phyloP scores from a whole-genome alignment of 2,797 vertebrate species.

The Picus viridis region DNA sequence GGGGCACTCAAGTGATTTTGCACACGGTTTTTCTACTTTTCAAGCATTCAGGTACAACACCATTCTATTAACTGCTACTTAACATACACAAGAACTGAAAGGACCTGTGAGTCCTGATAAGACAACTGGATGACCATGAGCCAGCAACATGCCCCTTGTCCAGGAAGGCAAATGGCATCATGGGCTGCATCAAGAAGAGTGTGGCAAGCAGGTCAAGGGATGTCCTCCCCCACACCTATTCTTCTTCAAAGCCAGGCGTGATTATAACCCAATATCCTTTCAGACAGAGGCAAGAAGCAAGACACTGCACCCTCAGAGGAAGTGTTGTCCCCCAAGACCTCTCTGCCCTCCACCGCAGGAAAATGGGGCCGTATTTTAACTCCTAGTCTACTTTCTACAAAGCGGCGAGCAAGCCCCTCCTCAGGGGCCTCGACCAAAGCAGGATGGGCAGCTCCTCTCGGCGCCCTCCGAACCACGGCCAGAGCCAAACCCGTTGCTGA shows the following conservation, averaged over 20 bases:
- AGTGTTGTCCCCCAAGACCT: background rate
- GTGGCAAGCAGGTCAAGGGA: too few species aligned
- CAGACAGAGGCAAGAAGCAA: background rate
- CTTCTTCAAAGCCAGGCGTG: background rate
- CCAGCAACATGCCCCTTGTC: too few species aligned
- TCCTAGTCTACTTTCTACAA: background rate
- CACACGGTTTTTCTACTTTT: accelerated
- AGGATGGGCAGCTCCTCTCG: background rate
- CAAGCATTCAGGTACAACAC: background rate
- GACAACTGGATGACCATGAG: too few species aligned
- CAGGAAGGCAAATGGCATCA: too few species aligned
- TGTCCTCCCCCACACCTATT: too few species aligned
- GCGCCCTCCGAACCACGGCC: accelerated
- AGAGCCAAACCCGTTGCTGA: background rate
- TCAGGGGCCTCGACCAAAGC: background rate
- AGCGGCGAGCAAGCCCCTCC: too few species aligned
- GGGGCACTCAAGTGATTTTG: accelerated
- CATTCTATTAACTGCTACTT: background rate
- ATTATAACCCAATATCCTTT: accelerated
- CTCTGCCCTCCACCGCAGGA: accelerated
- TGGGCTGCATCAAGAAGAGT: too few species aligned
- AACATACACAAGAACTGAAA: background rate
- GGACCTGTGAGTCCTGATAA: too few species aligned
- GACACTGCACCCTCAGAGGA: background rate
- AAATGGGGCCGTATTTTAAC: background rate